Base-by-base conservation (phyloP, 2,113 vertebrate species). In the Petrocephalus zakoni region DNA sequence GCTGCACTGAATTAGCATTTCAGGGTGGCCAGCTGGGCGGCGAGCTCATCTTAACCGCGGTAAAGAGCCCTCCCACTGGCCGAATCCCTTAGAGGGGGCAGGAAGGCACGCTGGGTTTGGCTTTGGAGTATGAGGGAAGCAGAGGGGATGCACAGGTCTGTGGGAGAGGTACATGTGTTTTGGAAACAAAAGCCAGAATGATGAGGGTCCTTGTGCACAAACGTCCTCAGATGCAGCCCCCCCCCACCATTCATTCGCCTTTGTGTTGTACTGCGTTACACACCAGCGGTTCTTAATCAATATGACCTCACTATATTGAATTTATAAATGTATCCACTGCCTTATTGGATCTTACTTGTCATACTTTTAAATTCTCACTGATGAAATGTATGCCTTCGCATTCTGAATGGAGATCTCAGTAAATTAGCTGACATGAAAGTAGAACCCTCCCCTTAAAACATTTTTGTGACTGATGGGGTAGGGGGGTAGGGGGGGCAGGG, bases 361-460 rank as follows among this genome's bases (percentile, higher is more conserved):
- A 88, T 89, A 85, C 90, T 90, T 90, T 25, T 81, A 29, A 58
- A 88, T 89, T 91, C 46, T 55, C 42, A 90, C 25, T 72, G 2
- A 81, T 89, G 85, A 78, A 51, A 37, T 47, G 52, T 47, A 29
- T 82, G 42, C 51, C 81, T 83, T 53, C 25, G 61, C 61, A 2
- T 13, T 29, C 68, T 61, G n/a, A 84, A 52, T 78, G 89, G 56
- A 91, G 88, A 88, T 89, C 91, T 90, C 47, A 22, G 29, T 85
- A 92, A 87, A 92, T 93, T 91, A 88, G 87, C 88, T 87, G 17
- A 91, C 86, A 90, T 87, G 52, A 91, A 87, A 87, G 85, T 51
- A 49, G 47, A 9, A 2, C 53, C 53, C 10, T 2, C 2, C 53
- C 9, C 22, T 2, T 22, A 82, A 85, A 90, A 88, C 52, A 81